phyloP scores from a whole-genome alignment of 2,888 invertebrate genomes.

The Tetragnatha montana region DNA sequence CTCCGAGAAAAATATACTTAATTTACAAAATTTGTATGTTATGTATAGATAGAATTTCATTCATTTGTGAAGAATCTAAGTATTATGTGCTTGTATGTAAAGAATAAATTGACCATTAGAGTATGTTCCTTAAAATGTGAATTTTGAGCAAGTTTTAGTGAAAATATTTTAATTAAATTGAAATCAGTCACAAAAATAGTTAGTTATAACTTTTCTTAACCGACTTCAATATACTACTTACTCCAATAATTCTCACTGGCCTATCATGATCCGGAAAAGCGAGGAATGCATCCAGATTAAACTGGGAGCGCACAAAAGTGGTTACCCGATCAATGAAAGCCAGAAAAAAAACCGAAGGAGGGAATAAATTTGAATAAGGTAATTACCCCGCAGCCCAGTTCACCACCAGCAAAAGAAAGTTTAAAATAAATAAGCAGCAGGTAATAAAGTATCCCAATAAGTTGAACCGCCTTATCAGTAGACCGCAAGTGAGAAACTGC shows the following conservation, averaged over 20 bases:
- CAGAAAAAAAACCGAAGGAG: background rate
- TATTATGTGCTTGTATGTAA: no score
- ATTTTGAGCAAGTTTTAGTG: no score
- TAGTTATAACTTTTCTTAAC: background rate
- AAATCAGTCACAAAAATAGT: no score
- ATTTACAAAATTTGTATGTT: no score
- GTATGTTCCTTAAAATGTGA: no score
- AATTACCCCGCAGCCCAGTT: background rate
- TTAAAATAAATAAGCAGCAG: background rate
- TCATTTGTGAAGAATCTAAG: no score
- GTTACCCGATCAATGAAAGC: background rate
- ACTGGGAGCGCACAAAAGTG: background rate
- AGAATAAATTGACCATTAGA: no score
- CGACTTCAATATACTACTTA: background rate
- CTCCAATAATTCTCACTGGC: background rate
- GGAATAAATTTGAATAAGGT: slow-evolving; percentile 10
- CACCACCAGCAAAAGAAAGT: background rate
- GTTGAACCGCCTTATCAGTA: background rate
- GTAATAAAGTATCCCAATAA: background rate
- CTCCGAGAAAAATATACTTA: no score
- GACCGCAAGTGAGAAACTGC: background rate
- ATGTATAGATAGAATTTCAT: no score
- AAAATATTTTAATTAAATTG: no score
- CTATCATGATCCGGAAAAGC: background rate
- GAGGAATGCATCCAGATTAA: background rate